phyloP scores from a whole-genome alignment of 2,797 vertebrate species.

The Triplophysa bombifrons region DNA sequence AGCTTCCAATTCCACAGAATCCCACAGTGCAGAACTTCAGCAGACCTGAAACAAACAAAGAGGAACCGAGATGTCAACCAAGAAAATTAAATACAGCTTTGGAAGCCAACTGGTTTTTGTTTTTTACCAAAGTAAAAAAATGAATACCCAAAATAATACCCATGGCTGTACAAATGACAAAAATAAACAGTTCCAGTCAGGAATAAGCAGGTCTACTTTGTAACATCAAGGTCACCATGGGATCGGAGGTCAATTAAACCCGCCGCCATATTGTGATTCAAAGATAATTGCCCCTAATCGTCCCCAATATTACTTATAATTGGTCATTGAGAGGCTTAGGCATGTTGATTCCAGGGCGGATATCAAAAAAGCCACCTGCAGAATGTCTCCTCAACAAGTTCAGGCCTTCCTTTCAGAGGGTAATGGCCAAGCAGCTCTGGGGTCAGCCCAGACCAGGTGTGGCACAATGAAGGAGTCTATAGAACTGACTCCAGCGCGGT shows the following conservation, averaged over 20 bases:
- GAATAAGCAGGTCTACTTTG: conserved; percentile 39
- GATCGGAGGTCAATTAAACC: conserved; percentile 55
- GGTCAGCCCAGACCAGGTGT: conserved; percentile 59
- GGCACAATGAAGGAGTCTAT: conserved; percentile 42
- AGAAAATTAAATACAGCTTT: not conserved
- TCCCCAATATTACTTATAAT: conserved; percentile 61
- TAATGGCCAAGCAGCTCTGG: conserved; percentile 55
- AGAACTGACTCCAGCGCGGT: conserved; percentile 49
- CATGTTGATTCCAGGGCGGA: conserved; percentile 52
- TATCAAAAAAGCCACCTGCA: conserved; percentile 55
- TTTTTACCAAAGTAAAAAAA: too few relatives aligned
- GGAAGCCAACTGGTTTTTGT: too few relatives aligned
- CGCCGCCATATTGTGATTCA: conserved; percentile 52
- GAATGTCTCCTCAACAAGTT: conserved; percentile 49
- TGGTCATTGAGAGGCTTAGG: conserved; percentile 56
- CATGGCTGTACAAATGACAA: conserved; percentile 24
- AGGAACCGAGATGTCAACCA: conserved; percentile 22
- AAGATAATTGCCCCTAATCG: conserved; percentile 62
- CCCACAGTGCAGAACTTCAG: conserved; percentile 98
- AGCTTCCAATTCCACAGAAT: conserved; percentile 96
- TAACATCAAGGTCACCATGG: conserved; percentile 36
- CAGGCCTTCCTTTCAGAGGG: conserved; percentile 53
- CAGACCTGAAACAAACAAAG: conserved; percentile 78
- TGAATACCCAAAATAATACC: not conserved
- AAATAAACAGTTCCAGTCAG: conserved; percentile 24